Percentiles rank a stretch among this genome's conserved stretches.
These are phyloP conservation scores for Cepaea hortensis DNA, from an alignment of 2,888 invertebrate genomes.

Conservation along the genomic window DNA sequence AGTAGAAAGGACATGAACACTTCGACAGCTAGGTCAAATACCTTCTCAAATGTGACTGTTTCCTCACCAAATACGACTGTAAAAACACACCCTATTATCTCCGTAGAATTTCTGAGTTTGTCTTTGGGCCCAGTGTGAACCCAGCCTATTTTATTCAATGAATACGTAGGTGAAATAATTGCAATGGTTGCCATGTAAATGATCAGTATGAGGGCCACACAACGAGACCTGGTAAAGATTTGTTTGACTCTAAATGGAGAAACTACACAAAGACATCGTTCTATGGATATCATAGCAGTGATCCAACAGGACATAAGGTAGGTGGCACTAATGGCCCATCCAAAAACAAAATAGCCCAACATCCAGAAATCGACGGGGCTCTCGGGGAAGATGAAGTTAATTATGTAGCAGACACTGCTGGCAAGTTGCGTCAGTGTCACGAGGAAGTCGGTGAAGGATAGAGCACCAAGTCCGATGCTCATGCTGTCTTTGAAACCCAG, in stretches of 20 bases:
- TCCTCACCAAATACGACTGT: too few relatives aligned
- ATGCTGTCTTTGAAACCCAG: background rate
- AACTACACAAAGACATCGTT: slow-evolving; percentile 34
- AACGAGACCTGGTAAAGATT: slow-evolving; percentile 19
- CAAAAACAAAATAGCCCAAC: background rate
- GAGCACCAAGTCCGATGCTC: background rate
- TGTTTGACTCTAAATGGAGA: slow-evolving; percentile 19
- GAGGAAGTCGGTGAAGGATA: slow-evolving; percentile 12
- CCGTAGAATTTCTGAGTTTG: too few relatives aligned
- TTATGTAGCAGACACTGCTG: background rate
- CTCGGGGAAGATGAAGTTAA: background rate
- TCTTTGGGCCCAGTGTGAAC: too few relatives aligned
- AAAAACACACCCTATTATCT: too few relatives aligned
- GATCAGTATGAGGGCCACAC: background rate
- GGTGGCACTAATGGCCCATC: background rate
- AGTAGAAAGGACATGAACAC: too few relatives aligned
- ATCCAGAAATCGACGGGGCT: background rate
- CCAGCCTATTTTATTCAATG: background rate
- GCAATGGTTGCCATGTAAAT: slow-evolving; percentile 1
- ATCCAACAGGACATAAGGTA: slow-evolving; percentile 30
- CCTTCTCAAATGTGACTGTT: too few relatives aligned
- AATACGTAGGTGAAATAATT: background rate
- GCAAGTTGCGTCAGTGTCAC: background rate
- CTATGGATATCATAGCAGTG: slow-evolving; percentile 21
- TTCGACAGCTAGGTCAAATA: too few relatives aligned